phyloP scores from a whole-genome alignment of 2,797 vertebrate genomes.

The Parotocinclus haroldoi region DNA sequence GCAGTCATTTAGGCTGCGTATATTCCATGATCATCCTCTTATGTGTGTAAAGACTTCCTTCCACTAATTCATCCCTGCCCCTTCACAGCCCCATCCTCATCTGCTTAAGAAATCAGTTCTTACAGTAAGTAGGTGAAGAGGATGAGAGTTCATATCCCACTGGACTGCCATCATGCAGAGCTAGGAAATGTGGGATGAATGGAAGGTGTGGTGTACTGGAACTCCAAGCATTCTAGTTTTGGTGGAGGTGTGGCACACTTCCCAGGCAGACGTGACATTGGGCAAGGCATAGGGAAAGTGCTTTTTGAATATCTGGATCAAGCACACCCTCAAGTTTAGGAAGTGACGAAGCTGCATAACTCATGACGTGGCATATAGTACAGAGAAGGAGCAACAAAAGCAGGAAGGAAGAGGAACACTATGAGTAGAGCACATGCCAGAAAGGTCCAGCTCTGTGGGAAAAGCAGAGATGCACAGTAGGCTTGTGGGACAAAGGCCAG shows the following conservation, averaged over 20 bases:
- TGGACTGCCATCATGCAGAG: conserved; percentile 57
- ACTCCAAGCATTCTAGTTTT: conserved; percentile 6
- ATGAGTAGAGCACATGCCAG: conserved; percentile 20
- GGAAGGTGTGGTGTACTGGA: conserved; percentile 25
- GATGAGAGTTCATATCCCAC: conserved; percentile 35
- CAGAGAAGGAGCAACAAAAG: conserved; percentile 58
- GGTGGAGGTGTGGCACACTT: conserved; percentile 51
- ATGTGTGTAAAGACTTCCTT: conserved; percentile 59
- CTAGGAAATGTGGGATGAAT: conserved; percentile 31
- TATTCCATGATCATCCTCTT: conserved; percentile 5
- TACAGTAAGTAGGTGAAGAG: conserved; percentile 43
- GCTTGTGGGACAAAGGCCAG: conserved; percentile 38
- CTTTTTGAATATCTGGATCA: conserved; percentile 39
- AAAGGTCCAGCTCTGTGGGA: conserved; percentile 67
- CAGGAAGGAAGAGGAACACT: conserved; percentile 40
- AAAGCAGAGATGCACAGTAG: conserved; percentile 62
- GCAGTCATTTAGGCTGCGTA: not conserved
- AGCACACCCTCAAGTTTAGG: conserved; percentile 26
- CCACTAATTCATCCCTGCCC: conserved; percentile 65
- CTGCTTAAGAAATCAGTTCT: conserved; percentile 45
- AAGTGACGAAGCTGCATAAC: conserved; percentile 54
- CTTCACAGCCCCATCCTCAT: conserved; percentile 48
- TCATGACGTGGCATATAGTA: conserved; percentile 60
- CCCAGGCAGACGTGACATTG: conserved; percentile 36
- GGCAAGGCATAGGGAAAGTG: conserved; percentile 13